Conservation (phyloP, 1,140 invertebrate genomes). For the Ips typographus region DNA sequence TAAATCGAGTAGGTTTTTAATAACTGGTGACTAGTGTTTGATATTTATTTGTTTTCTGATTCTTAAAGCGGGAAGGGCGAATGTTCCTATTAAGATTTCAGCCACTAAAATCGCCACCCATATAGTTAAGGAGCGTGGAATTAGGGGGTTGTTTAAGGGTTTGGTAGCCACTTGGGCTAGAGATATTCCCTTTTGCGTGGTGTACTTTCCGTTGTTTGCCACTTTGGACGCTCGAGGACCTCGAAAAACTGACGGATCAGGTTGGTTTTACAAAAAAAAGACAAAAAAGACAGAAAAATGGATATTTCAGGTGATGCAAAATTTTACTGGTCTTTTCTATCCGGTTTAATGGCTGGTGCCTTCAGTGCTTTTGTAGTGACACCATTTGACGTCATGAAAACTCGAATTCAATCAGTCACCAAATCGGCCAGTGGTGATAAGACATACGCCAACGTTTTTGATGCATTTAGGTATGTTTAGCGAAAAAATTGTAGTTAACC, state of each 20-base stretch:
- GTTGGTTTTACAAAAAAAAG: slow-evolving; percentile 49
- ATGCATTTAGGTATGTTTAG: slow-evolving; percentile 79
- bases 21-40: neutral
- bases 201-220: slow-evolving; percentile 99
- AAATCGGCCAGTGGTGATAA: slow-evolving; percentile 78
- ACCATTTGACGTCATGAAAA: slow-evolving; percentile 98
- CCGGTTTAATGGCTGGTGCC: slow-evolving; percentile 87
- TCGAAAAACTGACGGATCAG: slow-evolving; percentile 66
- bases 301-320: slow-evolving; percentile 63
- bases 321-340: slow-evolving; percentile 85
- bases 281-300: neutral
- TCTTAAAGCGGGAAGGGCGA: slow-evolving; percentile 54
- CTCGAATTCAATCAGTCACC: slow-evolving; percentile 89
- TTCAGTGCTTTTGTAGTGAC: slow-evolving; percentile 88
- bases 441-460: slow-evolving; percentile 82
- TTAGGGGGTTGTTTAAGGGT: slow-evolving; percentile 92
- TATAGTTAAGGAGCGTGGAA: slow-evolving; percentile 80
- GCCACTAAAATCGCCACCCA: slow-evolving; percentile 80
- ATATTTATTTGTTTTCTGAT: slow-evolving; percentile 43
- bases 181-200: slow-evolving; percentile 95
- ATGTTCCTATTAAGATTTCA: slow-evolving; percentile 65
- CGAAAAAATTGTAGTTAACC: slow-evolving; percentile 75
- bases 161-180: slow-evolving; percentile 86
- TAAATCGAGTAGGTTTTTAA: slow-evolving; percentile 18
- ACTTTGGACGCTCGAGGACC: slow-evolving; percentile 88